A percentile compares a stretch with the other conserved stretches of the same genome.
phyloP scores from a whole-genome alignment of 2,113 vertebrate species.

The human (Homo sapiens) region GRCh38 chr14:61711001-61711500 shows the following conservation, averaged over 20 bases:
- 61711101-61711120: neutral
- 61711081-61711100: neutral
- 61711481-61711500: neutral
- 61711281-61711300: too few relatives aligned
- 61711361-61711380: neutral
- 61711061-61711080: neutral
- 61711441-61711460: neutral
- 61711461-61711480: neutral
- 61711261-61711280: too few relatives aligned
- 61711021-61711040: too few relatives aligned
- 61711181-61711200: neutral
- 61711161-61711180: neutral
- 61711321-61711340: too few relatives aligned
- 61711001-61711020: too few relatives aligned
- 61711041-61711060: too few relatives aligned
- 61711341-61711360: too few relatives aligned
- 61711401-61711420: neutral
- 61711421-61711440: neutral
- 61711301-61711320: too few relatives aligned
- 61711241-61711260: too few relatives aligned
- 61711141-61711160: neutral
- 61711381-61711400: slow-evolving; percentile 14
- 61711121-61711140: slow-evolving; percentile 28
- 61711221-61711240: too few relatives aligned
- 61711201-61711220: too few relatives aligned